A percentile compares a stretch with the other conserved stretches of the same genome.
phyloP scores from a whole-genome alignment of 2,888 invertebrate genomes.

The Epinotia bilunana region DNA sequence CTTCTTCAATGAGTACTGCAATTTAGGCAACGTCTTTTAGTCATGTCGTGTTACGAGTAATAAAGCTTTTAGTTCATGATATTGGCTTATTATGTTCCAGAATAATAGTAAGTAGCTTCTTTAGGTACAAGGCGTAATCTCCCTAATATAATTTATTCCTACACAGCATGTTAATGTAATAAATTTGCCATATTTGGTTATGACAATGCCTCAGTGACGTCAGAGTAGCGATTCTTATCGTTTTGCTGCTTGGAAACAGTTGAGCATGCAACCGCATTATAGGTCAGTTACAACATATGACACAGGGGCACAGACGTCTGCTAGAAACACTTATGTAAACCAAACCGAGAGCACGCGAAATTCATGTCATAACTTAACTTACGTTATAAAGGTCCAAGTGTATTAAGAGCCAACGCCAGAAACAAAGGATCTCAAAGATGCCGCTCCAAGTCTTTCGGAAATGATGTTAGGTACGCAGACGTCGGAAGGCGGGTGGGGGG shows the following conservation, averaged over 20 bases:
- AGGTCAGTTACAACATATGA: constrained; percentile 22
- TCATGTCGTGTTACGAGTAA: not conserved
- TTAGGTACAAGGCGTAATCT: not conserved
- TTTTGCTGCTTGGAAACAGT: not conserved
- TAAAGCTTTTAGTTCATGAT: not conserved
- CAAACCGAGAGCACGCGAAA: constrained; percentile 5
- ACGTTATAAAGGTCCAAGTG: not conserved
- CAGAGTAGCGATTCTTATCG: not conserved
- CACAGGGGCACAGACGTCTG: constrained; percentile 23
- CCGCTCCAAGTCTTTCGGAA: constrained; percentile 62
- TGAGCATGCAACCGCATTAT: not conserved
- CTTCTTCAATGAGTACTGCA: not conserved
- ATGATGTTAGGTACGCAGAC: constrained; percentile 61
- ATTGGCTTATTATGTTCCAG: not conserved
- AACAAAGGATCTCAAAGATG: constrained; percentile 14
- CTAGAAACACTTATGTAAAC: constrained; percentile 51
- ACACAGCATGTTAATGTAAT: not conserved
- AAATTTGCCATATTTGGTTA: not conserved
- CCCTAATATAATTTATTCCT: not conserved
- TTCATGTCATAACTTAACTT: not conserved
- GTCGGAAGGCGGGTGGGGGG: constrained; percentile 48
- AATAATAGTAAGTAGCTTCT: not conserved
- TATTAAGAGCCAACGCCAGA: constrained; percentile 2
- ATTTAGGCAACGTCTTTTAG: not conserved
- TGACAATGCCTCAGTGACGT: not conserved